phyloP scores from a whole-genome alignment of 2,113 vertebrate genomes.

The human region DNA sequence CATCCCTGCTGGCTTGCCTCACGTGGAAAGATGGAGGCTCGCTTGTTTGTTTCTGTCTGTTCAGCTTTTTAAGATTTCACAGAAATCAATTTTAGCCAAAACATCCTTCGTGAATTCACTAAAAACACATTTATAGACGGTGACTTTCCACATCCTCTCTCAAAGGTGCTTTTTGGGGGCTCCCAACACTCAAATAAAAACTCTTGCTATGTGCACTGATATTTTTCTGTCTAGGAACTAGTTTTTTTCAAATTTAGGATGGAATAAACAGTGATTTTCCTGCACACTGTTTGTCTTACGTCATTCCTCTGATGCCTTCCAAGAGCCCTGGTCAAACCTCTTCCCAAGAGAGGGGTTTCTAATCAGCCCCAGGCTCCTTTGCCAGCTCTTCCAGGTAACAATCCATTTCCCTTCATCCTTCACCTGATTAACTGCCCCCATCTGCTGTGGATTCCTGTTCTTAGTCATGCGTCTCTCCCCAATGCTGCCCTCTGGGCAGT shows the following conservation, averaged over 20 bases:
- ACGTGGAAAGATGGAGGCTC: rapidly evolving
- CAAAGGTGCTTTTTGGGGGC: neutral
- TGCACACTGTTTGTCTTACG: slow-evolving; percentile 61
- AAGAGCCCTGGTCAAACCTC: neutral
- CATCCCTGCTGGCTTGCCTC: neutral
- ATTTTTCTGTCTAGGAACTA: neutral
- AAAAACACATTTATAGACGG: neutral
- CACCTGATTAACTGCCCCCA: slow-evolving; percentile 71
- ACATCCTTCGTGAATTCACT: neutral
- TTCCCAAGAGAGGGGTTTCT: slow-evolving; percentile 33
- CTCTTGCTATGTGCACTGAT: rapidly evolving
- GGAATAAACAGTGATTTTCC: slow-evolving; percentile 55
- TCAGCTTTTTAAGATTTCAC: neutral
- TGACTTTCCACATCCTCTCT: neutral
- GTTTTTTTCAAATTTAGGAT: neutral
- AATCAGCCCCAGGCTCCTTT: neutral
- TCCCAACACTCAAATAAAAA: slow-evolving; percentile 23
- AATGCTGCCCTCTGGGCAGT: slow-evolving; percentile 69
- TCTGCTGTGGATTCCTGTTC: slow-evolving; percentile 71
- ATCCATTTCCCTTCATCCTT: slow-evolving; percentile 65
- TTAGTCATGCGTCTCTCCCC: slow-evolving; percentile 62
- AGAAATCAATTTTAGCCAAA: neutral
- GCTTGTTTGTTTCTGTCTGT: neutral
- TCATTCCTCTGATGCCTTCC: slow-evolving; percentile 37
- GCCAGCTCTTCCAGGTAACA: slow-evolving; percentile 62